phyloP scores from a whole-genome alignment of 2,888 invertebrate genomes.

The Drosophila dives region DNA sequence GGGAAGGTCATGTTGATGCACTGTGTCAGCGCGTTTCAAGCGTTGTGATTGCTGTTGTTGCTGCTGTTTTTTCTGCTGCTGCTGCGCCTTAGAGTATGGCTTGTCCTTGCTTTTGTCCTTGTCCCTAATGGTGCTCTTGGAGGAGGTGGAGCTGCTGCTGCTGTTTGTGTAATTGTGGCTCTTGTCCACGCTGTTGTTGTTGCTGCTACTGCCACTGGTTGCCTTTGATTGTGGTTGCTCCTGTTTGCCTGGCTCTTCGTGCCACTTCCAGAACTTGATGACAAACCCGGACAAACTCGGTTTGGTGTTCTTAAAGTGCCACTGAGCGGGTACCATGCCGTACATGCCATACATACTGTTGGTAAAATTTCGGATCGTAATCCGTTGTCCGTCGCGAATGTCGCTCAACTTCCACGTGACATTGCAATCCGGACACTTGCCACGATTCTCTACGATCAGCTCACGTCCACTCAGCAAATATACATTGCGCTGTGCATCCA shows the following conservation, averaged over 20 bases:
- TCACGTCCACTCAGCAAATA: constrained; percentile 88
- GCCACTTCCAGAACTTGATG: constrained; percentile 94
- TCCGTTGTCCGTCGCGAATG: constrained; percentile 86
- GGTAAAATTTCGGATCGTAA: constrained; percentile 87
- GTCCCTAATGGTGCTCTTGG: constrained; percentile 1
- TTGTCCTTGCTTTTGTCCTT: constrained; percentile 7
- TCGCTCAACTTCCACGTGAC: constrained; percentile 87
- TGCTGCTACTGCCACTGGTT: constrained; percentile 31
- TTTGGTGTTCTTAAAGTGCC: constrained; percentile 86
- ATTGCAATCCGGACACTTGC: constrained; percentile 90
- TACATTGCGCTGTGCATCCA: constrained; percentile 86
- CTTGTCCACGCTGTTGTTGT: constrained; percentile 37
- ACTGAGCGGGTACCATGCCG: constrained; percentile 90
- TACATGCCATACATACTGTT: constrained; percentile 87
- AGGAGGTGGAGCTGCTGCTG: constrained; percentile 33
- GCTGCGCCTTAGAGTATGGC: constrained; percentile 10
- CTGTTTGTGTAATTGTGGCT: constrained; percentile 39
- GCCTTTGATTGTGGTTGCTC: constrained; percentile 37
- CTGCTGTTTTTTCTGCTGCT: constrained; percentile 24
- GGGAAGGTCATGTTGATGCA: constrained; percentile 59
- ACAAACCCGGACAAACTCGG: constrained; percentile 90
- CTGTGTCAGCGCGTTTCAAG: constrained; percentile 32
- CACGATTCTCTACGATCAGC: constrained; percentile 89
- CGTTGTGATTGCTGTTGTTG: constrained; percentile 44
- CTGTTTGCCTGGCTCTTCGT: constrained; percentile 60